Base-by-base conservation (phyloP, 2,797 vertebrate genomes). In the Leptatherina wallacei region DNA sequence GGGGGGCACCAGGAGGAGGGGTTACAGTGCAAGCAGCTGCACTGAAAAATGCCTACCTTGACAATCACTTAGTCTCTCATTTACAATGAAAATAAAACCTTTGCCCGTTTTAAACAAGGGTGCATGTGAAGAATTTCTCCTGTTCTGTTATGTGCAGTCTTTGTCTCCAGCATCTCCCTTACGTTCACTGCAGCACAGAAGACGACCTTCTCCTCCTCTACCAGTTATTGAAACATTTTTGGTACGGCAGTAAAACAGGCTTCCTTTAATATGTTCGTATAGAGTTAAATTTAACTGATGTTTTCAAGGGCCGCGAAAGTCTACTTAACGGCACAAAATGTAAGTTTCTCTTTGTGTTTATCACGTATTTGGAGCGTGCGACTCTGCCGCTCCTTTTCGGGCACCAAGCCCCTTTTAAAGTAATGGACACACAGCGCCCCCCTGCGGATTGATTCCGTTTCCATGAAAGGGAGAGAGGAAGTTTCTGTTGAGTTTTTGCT, bases 401-500 rank as follows among this genome's bases (percentile, higher is more conserved):
- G 85, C 81, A 73, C 73, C 54, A 56, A 62, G 36, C 65, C 7
- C 24, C 0, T 22, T 58, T 6, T 12, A 65, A 71, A 82, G 75
- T 6, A 77, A 69, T 42, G 86, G 89, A 87, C 89, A 7, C 91
- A 93, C 85, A 95, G 94, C 93, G 94, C 94, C 94, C 81, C 92
- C 93, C 85, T 84, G 92, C 91, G 91, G 93, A 86, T 77, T 33
- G 14, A 42, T 40, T 27, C 16, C 38, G 56, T 62, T 58, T 24
- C 42, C 38, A 60, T 66, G 38, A 13, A 11, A 38, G 12, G 20
- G 16, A 4, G 29, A 65, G 20, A 66, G 10, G 16, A 38, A 40
- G 61, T 79, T 85, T 75, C 36, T 77, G 35, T 38, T 56, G 27
- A 61, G 11, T 59, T 79, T 44, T 61, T 58, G 0, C 14, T 71